Conservation (phyloP, 2,113 vertebrate genomes). For the Engystomops pustulosus region DNA sequence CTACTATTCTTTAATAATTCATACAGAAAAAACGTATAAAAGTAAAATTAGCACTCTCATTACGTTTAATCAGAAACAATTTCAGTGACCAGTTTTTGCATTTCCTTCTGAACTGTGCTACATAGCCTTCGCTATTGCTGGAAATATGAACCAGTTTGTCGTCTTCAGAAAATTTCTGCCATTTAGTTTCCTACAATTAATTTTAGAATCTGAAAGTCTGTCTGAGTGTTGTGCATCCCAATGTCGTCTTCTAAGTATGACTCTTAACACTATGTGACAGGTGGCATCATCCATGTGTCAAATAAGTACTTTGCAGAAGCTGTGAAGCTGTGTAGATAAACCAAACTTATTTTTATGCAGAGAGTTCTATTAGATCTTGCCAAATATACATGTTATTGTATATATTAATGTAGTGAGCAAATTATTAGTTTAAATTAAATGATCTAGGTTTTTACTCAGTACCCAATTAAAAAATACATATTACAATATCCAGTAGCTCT, state of each 20-base stretch:
- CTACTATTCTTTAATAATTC: too few relatives aligned
- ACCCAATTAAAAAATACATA: too few relatives aligned
- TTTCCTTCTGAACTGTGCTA: not conserved
- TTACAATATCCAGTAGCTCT: too few relatives aligned
- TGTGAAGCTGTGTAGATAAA: constrained; percentile 48
- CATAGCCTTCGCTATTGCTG: not conserved
- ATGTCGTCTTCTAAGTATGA: constrained; percentile 27
- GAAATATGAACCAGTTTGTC: constrained; percentile 10
- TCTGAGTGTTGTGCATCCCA: constrained; percentile 33
- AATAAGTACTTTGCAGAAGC: constrained; percentile 28
- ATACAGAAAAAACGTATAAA: too few relatives aligned
- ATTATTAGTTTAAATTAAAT: not conserved
- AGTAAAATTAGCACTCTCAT: not conserved
- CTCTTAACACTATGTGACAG: constrained; percentile 41
- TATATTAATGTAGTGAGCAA: constrained; percentile 12
- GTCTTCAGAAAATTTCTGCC: constrained; percentile 22
- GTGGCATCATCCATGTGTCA: constrained; percentile 49
- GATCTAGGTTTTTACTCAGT: too few relatives aligned
- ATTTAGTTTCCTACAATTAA: constrained; percentile 38
- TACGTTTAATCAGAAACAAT: constrained; percentile 1
- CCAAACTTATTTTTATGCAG: constrained; percentile 17
- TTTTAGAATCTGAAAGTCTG: constrained; percentile 28
- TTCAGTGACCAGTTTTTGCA: not conserved
- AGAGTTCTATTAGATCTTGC: constrained; percentile 22
- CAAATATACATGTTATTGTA: not conserved